phyloP scores from a whole-genome alignment of 2,113 vertebrate genomes.

The Camelus bactrianus region DNA sequence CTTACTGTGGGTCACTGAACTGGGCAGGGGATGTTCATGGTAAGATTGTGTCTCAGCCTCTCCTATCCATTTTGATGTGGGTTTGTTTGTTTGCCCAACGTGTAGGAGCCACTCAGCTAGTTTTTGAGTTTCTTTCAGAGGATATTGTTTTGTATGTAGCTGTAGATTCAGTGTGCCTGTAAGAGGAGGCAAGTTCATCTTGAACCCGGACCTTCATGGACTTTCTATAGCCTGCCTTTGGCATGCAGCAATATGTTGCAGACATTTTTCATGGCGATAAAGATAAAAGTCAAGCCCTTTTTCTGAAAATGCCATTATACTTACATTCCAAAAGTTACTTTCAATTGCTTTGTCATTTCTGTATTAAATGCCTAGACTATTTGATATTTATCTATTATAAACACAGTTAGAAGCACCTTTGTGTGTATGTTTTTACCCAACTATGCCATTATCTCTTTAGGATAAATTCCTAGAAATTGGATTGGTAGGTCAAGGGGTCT shows the following conservation, averaged over 20 bases:
- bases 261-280: slow-evolving; percentile 11
- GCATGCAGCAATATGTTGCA: not conserved
- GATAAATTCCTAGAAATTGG: not conserved
- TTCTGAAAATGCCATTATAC: not conserved
- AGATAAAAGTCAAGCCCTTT: not conserved
- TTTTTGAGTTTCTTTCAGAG: not conserved
- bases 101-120: not conserved
- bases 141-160: not conserved
- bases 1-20: too few species aligned
- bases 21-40: not conserved
- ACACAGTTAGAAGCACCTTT: not conserved
- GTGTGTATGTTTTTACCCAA: not conserved
- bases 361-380: not conserved
- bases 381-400: not conserved
- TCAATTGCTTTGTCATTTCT: not conserved
- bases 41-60: not conserved
- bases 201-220: not conserved
- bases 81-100: not conserved
- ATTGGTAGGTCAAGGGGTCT: not conserved
- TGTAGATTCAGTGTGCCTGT: not conserved
- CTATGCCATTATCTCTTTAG: not conserved
- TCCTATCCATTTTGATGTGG: not conserved
- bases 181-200: not conserved
- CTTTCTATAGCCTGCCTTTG: not conserved
- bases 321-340: not conserved